These are phyloP conservation scores for Ooceraea biroi DNA, from an alignment of 1,140 invertebrate genomes.

Conservation along the genomic window DNA sequence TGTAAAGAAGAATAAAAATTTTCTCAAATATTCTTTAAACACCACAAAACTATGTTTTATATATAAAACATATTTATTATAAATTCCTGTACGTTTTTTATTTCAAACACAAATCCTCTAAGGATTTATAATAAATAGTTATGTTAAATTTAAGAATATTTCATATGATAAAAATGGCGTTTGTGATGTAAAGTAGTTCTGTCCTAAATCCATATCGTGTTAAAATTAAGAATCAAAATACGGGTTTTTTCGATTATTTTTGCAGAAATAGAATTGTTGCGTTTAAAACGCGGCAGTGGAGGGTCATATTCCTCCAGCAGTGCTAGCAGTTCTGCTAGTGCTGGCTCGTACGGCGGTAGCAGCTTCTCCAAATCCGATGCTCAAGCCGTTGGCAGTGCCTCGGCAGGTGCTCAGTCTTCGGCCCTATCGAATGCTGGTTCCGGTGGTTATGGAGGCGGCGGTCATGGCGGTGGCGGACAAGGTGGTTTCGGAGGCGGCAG, in stretches of 20 bases:
- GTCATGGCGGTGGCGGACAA: slow-evolving; percentile 19
- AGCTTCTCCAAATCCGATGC: slow-evolving; percentile 65
- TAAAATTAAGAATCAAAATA: background rate
- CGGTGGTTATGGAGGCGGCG: slow-evolving; percentile 33
- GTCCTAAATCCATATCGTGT: background rate
- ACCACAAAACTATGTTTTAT: no score
- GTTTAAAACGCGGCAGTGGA: slow-evolving; percentile 19
- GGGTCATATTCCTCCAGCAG: slow-evolving; percentile 45
- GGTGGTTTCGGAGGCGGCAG: slow-evolving; percentile 22
- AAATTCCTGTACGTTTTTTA: background rate
- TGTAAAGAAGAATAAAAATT: background rate
- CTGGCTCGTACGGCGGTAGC: slow-evolving; percentile 9
- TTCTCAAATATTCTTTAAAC: no score
- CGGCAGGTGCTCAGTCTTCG: slow-evolving; percentile 58
- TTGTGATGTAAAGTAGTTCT: background rate
- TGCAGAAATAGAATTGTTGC: slow-evolving; percentile 24
- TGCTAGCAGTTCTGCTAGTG: slow-evolving; percentile 66
- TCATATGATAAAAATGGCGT: background rate
- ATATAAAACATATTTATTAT: no score
- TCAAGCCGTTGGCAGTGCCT: slow-evolving; percentile 59
- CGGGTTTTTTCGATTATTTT: background rate
- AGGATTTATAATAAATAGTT: background rate
- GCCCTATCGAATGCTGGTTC: slow-evolving; percentile 45
- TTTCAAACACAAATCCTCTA: background rate
- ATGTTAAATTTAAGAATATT: background rate